Base-by-base conservation (phyloP, 2,888 invertebrate genomes). In the Lasioglossum villosulum region DNA sequence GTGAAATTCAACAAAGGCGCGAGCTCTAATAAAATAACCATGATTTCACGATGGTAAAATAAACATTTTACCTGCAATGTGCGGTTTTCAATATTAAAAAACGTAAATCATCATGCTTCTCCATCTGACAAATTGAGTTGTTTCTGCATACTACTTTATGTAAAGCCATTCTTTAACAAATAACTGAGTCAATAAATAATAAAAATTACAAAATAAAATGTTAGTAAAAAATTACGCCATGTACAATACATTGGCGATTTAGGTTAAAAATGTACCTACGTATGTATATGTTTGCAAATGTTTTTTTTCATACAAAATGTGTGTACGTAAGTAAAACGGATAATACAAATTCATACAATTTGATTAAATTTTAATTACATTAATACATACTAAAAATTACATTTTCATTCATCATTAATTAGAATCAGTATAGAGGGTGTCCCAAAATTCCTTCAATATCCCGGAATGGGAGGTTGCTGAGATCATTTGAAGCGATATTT, bases 201-300 rank as follows among this genome's bases (percentile, higher is more conserved):
- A 10, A 27, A 34, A 8, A n/a, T 19, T 56, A 14, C 14, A 34
- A 70, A 63, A 72, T n/a, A 27, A 56, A 68, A 76, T 74, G 42
- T 52, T 39, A 71, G 39, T 16, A 59, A n/a, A 12, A 59, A 42
- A 63, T 75, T 56, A 59, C 39, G 56, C 48, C 45, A 37, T 19
- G 16, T 34, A 52, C 37, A 27, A 48, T 34, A 3, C 1, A 23
- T 4, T 2, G 42, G 30, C n/a, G 75, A 75, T 70, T 27, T 45
- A 78, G 70, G 77, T 78, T 78, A 70, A 52, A 78, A 70, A 70
- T 5, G 39, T 30, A 56, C 30, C 34, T 42, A 52, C 37, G 27
- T 4, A 70, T 39, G 27, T 4, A 70, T 39, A 70, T 23, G 39
- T 75, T 78, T 19, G 71, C 78, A 45, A 72, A 75, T 84, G 75